Conservation (phyloP, 2,113 vertebrate species). For the Triplophysa siluroides region DNA sequence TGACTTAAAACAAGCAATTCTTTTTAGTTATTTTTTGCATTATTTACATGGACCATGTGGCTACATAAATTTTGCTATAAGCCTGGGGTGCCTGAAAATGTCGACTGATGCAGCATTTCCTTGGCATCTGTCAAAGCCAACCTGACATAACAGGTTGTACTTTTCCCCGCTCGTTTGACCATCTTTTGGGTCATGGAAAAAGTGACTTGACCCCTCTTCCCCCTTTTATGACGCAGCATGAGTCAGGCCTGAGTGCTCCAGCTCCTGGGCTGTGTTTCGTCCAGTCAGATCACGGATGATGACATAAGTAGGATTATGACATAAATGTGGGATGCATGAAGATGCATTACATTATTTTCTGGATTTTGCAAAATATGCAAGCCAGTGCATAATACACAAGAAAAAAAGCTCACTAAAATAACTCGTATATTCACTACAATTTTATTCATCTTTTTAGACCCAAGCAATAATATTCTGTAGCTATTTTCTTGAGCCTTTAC, state of each 20-base stretch:
- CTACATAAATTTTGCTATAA: too few relatives aligned
- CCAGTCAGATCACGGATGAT: conserved; percentile 44
- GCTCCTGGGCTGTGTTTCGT: conserved; percentile 32
- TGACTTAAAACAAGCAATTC: too few relatives aligned
- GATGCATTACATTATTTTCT: background rate
- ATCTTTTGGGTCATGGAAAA: conserved; percentile 76
- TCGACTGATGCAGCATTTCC: conserved; percentile 29
- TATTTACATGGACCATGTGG: too few relatives aligned
- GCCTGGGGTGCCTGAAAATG: background rate
- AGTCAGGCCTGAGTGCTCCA: conserved; percentile 70
- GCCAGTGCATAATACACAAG: background rate
- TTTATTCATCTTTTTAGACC: too few relatives aligned
- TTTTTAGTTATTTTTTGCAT: too few relatives aligned
- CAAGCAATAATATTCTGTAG: too few relatives aligned
- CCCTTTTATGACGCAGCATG: conserved; percentile 68
- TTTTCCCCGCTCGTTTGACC: conserved; percentile 66
- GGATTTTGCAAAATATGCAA: background rate
- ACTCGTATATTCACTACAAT: too few relatives aligned
- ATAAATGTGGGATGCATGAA: conserved; percentile 32
- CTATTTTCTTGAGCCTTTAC: too few relatives aligned
- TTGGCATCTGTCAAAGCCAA: conserved; percentile 59
- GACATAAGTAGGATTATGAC: conserved; percentile 46
- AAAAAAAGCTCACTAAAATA: too few relatives aligned
- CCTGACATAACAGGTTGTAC: conserved; percentile 65
- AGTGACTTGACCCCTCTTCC: conserved; percentile 64